Evolutionary conservation across 2,888 invertebrate species (phyloP).

Genomic region (Pomacea canaliculata): DNA sequence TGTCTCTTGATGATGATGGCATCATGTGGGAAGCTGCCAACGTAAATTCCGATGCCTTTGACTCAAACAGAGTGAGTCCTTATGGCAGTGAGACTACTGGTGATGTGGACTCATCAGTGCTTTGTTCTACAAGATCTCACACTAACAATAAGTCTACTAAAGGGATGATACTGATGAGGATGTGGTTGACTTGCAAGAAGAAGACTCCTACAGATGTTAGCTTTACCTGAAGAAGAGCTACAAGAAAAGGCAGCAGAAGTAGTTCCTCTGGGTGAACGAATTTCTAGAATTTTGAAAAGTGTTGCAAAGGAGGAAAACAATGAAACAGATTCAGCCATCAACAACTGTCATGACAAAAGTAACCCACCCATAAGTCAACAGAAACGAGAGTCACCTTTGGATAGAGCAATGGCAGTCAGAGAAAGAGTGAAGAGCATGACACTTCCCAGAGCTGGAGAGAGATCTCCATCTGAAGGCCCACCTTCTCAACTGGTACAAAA

Average conservation of each 20-base stretch:
- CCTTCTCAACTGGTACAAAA: neutral
- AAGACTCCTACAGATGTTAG: neutral
- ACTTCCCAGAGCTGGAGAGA: constrained; percentile 9
- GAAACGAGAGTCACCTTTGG: constrained; percentile 23
- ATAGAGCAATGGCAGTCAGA: constrained; percentile 30
- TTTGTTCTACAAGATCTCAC: constrained; percentile 16
- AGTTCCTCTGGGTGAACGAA: constrained; percentile 8
- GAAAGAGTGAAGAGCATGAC: constrained; percentile 31
- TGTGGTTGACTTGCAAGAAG: constrained; percentile 10
- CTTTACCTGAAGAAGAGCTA: neutral
- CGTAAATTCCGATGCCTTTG: constrained; percentile 37
- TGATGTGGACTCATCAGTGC: constrained; percentile 29
- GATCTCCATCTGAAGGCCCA: constrained; percentile 1
- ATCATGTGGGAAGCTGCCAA: constrained; percentile 51
- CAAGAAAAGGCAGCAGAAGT: neutral
- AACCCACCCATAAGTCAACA: neutral
- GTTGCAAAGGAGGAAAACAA: constrained; percentile 9
- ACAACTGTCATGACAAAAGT: neutral
- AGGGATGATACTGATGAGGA: constrained; percentile 19
- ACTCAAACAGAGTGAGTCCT: constrained; percentile 41
- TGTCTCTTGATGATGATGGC: constrained; percentile 55
- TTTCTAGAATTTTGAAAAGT: constrained; percentile 14
- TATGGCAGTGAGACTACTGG: constrained; percentile 47
- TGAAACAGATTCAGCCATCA: neutral
- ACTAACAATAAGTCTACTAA: neutral